Conservation (phyloP, 2,113 vertebrate genomes). For the Anoura caudifer region DNA sequence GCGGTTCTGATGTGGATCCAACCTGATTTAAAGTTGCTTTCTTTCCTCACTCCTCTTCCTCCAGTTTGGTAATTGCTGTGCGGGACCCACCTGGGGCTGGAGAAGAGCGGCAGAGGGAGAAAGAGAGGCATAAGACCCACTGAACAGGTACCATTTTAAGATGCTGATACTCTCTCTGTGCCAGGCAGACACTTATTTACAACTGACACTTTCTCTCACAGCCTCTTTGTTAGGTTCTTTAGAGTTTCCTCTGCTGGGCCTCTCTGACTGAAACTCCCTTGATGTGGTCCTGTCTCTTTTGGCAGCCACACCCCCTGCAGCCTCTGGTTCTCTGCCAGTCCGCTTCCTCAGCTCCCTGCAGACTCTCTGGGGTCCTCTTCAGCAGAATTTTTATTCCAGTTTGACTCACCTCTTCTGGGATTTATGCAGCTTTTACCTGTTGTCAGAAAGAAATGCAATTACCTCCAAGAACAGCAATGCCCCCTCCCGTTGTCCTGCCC, state of each 20-base stretch:
- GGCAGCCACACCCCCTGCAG: not conserved
- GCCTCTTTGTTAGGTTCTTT: not conserved
- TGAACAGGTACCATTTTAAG: not conserved
- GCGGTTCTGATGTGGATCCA: not conserved
- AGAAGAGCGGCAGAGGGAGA: not conserved
- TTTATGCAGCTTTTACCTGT: not conserved
- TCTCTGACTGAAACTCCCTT: not conserved
- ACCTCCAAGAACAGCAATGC: not conserved
- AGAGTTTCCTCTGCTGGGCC: not conserved
- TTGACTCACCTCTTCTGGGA: not conserved
- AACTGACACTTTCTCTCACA: not conserved
- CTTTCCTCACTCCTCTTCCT: not conserved
- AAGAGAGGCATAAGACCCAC: not conserved
- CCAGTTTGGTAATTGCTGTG: not conserved
- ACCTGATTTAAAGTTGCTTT: not conserved
- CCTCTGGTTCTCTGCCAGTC: not conserved
- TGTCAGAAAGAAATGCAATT: not conserved
- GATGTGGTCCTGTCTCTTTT: not conserved
- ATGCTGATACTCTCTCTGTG: not conserved
- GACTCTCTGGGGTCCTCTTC: not conserved
- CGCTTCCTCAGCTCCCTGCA: not conserved
- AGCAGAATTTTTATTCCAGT: not conserved
- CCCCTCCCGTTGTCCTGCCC: rapidly evolving
- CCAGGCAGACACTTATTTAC: not conserved
- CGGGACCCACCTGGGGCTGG: not conserved